Evolutionary conservation across 2,888 invertebrate genomes (phyloP).

Genomic region (Keiferia lycopersicella): DNA sequence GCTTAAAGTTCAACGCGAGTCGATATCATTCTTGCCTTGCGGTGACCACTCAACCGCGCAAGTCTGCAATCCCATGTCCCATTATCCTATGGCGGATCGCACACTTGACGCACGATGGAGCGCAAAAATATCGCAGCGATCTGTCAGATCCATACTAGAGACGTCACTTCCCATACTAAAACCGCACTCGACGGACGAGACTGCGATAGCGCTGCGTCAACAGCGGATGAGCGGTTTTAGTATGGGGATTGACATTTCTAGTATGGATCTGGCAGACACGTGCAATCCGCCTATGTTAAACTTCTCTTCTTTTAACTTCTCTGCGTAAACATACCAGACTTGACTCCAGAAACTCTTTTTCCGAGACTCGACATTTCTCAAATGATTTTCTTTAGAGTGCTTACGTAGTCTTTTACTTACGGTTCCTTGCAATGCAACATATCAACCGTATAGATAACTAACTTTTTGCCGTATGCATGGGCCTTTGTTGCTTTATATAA

Average conservation of each 20-base stretch:
- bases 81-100: no score
- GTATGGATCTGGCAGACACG: no score
- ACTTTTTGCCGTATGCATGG: constrained; percentile 30
- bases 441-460: constrained; percentile 23
- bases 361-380: not conserved
- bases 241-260: no score
- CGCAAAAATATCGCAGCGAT: no score
- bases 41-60: not conserved
- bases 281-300: no score
- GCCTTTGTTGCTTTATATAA: constrained; percentile 42
- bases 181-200: no score
- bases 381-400: not conserved
- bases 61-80: not conserved
- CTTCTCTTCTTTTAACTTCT: not conserved
- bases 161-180: no score
- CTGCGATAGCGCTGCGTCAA: no score
- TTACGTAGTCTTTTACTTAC: not conserved
- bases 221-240: no score
- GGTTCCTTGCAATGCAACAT: constrained; percentile 17
- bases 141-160: no score
- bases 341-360: not conserved
- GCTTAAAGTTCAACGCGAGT: constrained; percentile 6
- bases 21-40: constrained; percentile 1
- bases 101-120: no score
- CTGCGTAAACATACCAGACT: not conserved